Percentiles rank a stretch among this genome's conserved stretches.
Conservation (phyloP, 2,888 invertebrate species). For the Platerodrilus igneus region DNA sequence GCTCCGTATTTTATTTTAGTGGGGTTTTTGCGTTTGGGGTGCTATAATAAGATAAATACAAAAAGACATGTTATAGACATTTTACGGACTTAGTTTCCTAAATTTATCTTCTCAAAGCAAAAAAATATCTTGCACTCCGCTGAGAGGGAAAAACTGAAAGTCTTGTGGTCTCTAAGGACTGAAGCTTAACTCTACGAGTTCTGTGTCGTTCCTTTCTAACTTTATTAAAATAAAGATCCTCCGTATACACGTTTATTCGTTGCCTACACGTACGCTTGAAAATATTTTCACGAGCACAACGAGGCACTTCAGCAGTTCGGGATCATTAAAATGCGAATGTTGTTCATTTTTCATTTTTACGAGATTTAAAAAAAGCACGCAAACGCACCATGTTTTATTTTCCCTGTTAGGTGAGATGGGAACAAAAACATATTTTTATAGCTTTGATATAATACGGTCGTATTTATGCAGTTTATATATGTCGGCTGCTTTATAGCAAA, state of each 20-base stretch:
- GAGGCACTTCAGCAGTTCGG: constrained; percentile 31
- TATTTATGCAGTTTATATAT: constrained; percentile 17
- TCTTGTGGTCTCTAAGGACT: constrained; percentile 33
- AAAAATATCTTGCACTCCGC: constrained; percentile 23
- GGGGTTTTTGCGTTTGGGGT: constrained; percentile 14
- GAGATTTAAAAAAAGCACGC: constrained; percentile 35
- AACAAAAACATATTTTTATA: constrained; percentile 18
- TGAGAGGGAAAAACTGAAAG: constrained; percentile 25
- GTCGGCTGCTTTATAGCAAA: too few relatives aligned
- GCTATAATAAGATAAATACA: constrained; percentile 25
- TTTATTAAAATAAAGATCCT: constrained; percentile 33
- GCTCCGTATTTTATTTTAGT: constrained; percentile 15
- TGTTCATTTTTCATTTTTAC: constrained; percentile 38
- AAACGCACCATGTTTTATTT: constrained; percentile 31
- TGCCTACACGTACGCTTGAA: constrained; percentile 16
- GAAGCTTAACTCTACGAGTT: constrained; percentile 31
- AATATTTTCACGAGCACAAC: constrained; percentile 20
- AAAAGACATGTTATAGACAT: constrained; percentile 35
- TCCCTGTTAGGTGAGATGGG: constrained; percentile 25
- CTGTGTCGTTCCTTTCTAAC: constrained; percentile 32
- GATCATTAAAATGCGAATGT: constrained; percentile 38
- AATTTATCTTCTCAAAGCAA: constrained; percentile 31
- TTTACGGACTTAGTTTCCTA: constrained; percentile 34
- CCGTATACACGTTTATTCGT: constrained; percentile 13
- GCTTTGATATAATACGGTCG: constrained; percentile 5